Evolutionary conservation across 2,797 vertebrate species (phyloP).

Genomic region (Thripadectes ignobilis): DNA sequence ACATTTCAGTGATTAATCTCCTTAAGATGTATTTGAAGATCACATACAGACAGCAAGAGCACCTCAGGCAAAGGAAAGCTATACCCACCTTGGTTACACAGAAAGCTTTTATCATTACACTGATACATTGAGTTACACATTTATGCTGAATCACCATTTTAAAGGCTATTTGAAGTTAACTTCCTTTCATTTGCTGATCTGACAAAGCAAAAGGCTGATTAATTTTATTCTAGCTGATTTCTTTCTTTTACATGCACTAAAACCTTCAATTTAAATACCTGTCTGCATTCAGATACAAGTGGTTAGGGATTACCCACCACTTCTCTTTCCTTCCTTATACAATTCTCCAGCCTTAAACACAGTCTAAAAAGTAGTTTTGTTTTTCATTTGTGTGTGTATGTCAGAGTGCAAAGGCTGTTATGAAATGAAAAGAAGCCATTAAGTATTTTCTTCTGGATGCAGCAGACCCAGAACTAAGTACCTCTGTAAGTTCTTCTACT

Average conservation of each 20-base stretch:
- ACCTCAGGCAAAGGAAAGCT: background rate
- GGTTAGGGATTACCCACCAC: background rate
- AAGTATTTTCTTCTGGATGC: background rate
- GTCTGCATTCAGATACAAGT: background rate
- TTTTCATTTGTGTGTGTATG: background rate
- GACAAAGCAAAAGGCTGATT: background rate
- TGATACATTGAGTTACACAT: background rate
- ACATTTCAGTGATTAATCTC: background rate
- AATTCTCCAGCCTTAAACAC: background rate
- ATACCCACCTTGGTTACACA: background rate
- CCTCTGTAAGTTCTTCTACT: background rate
- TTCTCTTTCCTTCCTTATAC: background rate
- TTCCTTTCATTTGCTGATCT: background rate
- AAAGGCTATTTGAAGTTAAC: background rate
- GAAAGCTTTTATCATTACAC: background rate
- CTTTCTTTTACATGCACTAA: background rate
- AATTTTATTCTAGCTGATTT: background rate
- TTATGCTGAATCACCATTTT: background rate
- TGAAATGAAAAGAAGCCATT: background rate
- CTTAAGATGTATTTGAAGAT: background rate
- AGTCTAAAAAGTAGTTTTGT: background rate
- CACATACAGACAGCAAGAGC: background rate
- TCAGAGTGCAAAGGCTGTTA: background rate
- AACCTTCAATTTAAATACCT: background rate
- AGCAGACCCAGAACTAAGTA: background rate